Evolutionary conservation across 1,140 invertebrate genomes (phyloP), one percentile per base, ranked within the genome.

Genomic region (Mya arenaria): DNA sequence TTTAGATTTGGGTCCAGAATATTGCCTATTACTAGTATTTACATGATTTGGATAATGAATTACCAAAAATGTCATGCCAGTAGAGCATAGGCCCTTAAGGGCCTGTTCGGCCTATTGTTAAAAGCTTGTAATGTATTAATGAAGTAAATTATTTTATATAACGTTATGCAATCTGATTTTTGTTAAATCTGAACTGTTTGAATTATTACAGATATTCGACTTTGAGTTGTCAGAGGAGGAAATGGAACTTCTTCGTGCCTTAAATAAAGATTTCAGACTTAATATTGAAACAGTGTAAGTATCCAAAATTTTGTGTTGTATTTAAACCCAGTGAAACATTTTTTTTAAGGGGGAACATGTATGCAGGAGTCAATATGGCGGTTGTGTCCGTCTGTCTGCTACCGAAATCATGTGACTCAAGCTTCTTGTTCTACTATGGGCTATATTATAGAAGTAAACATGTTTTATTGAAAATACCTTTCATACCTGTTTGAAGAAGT

Each of bases 181-280:
- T n/a, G 1, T n/a, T 4, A n/a, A 1, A 52, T 17, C 25, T 52
- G 48, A n/a, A n/a, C 17, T 52, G 48, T 77, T 68, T 41, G 48
- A n/a, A n/a, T n/a, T n/a, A n/a, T n/a, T n/a, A n/a, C 62, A 77
- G 60, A 25, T 77, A n/a, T 60, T 79, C 37, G 75, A 84, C 55
- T 84, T 84, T 37, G 62, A 39, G 17, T 58, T 84, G 23, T 62
- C 65, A 8, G 82, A 84, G 19, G 82, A 84, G 5, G 82, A 84
- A 19, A 84, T 84, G 82, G 8, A 32, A 19, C n/a, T 25, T 19
- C 39, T 84, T 23, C 44, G 56, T 3, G 34, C 19, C 13, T 37
- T 84, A 41, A 63, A 84, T 56, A 79, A 68, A 72, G 52, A 73
- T 56, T 37, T 52, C 23, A 41, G 82, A 58, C 23, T 83, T 19